A percentile compares a stretch with the other conserved stretches of the same genome.
These are phyloP conservation scores for Emydura subglobosa DNA, from an alignment of 2,113 vertebrate genomes.

Conservation along the genomic window DNA sequence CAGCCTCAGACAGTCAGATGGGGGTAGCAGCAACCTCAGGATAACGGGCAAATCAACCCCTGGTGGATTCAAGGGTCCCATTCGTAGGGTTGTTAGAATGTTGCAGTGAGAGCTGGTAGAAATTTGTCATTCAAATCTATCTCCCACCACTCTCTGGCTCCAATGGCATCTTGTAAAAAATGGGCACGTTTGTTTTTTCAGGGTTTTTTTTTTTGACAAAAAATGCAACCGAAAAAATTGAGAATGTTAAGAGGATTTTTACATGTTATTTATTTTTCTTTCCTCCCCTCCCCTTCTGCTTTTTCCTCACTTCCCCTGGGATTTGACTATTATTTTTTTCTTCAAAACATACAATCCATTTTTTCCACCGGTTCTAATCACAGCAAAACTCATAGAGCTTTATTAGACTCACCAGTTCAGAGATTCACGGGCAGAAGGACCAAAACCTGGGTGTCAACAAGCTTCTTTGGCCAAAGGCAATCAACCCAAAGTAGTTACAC, in stretches of 20 bases:
- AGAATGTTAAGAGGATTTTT: not conserved
- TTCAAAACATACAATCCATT: not conserved
- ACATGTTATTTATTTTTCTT: not conserved
- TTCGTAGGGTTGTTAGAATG: not conserved
- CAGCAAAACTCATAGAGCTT: not conserved
- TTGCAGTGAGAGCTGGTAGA: not conserved
- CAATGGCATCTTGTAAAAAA: not conserved
- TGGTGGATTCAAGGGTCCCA: not conserved
- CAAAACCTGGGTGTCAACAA: not conserved
- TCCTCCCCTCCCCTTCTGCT: not conserved
- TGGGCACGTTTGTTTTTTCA: not conserved
- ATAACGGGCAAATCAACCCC: not conserved
- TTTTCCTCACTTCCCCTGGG: not conserved
- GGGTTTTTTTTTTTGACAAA: not conserved
- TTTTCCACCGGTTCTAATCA: not conserved
- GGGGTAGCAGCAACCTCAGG: not conserved
- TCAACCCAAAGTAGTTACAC: not conserved
- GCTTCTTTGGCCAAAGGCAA: not conserved
- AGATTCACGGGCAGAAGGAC: not conserved
- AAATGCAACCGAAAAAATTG: not conserved
- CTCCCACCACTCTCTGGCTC: not conserved
- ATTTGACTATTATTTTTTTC: not conserved
- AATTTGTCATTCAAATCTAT: rapidly evolving
- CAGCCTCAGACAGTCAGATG: rapidly evolving
- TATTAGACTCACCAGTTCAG: not conserved